Evolutionary conservation across 2,797 vertebrate genomes (phyloP), one percentile per base, ranked within the genome.

Genomic region (Spinibarbus caldwelli): DNA sequence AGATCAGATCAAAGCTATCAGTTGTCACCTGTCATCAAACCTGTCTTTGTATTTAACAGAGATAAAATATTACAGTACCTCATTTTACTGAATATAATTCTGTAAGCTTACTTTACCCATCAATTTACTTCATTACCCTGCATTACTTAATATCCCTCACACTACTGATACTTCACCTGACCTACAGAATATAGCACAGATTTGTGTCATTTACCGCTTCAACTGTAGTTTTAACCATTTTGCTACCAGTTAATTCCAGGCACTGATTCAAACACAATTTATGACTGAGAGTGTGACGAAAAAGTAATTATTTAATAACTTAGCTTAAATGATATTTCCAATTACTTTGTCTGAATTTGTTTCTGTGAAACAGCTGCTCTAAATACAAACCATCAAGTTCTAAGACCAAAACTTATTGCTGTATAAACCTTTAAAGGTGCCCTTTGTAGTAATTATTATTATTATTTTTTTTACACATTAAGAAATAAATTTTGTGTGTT

Each of bases 41-140:
- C 54, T 34, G 43, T 66, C 59, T 41, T 26, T 75, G 57, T 76
- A 34, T 49, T 41, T 66, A 83, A 47, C 43, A 29, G 21, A 66
- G 43, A 71, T 76, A 73, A 83, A 82, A 73, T 73, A 73, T 64
- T 34, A 47, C 38, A 11, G 17, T 72, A 29, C 26, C 9, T 57
- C 23, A 71, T 38, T 57, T 71, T 23, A 41, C 80, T 59, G 57
- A 71, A 82, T 71, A 82, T 43, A 82, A 26, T 54, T 82, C 3
- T 31, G n/a, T 21, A 72, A 54, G n/a, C 36, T 54, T 57, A n/a
- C 23, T 71, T 67, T 54, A 21, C 34, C 19, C 17, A 31, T 54
- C 52, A 36, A 6, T 80, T 36, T 70, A 70, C 45, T n/a, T 80
- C 19, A 66, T 31, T 52, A 26, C 15, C 41, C 36, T 3, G 34